These are phyloP conservation scores for Holacanthus passer DNA, from an alignment of 2,113 vertebrate genomes.

Conservation along the genomic window DNA sequence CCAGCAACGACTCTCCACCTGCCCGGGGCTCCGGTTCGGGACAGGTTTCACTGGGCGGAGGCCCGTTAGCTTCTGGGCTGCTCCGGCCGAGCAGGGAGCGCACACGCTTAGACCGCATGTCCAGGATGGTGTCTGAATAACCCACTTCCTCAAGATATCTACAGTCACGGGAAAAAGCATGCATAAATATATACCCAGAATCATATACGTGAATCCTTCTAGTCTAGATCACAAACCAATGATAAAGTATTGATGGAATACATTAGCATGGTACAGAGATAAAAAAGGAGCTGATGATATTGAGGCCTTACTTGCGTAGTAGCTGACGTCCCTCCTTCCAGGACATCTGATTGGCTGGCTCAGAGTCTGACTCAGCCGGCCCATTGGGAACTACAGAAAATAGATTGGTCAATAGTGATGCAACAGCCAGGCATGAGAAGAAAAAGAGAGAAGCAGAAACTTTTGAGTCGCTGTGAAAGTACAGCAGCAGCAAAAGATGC, in stretches of 20 bases:
- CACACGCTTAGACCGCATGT: constrained; percentile 92
- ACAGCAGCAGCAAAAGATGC: neutral
- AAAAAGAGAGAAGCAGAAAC: constrained; percentile 23
- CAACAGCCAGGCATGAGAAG: constrained; percentile 25
- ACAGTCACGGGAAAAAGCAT: neutral
- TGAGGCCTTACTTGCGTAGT: constrained; percentile 89
- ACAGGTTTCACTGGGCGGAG: constrained; percentile 73
- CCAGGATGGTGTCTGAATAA: constrained; percentile 93
- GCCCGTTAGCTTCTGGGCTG: constrained; percentile 88
- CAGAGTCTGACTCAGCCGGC: constrained; percentile 85
- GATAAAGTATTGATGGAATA: neutral
- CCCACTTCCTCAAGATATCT: constrained; percentile 95
- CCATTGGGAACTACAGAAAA: constrained; percentile 88
- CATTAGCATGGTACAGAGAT: neutral
- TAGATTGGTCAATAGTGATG: constrained; percentile 48
- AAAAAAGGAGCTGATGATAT: constrained; percentile 8
- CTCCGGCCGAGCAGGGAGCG: constrained; percentile 89
- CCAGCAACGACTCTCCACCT: constrained; percentile 86
- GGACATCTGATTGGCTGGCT: constrained; percentile 89
- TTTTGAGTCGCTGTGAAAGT: neutral
- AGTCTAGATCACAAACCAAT: neutral
- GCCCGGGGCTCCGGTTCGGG: constrained; percentile 75
- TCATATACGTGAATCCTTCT: neutral
- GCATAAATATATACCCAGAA: neutral
- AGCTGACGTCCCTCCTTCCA: constrained; percentile 95